Conservation (phyloP, 2,797 vertebrate genomes). For the Sylvilagus floridanus region DNA sequence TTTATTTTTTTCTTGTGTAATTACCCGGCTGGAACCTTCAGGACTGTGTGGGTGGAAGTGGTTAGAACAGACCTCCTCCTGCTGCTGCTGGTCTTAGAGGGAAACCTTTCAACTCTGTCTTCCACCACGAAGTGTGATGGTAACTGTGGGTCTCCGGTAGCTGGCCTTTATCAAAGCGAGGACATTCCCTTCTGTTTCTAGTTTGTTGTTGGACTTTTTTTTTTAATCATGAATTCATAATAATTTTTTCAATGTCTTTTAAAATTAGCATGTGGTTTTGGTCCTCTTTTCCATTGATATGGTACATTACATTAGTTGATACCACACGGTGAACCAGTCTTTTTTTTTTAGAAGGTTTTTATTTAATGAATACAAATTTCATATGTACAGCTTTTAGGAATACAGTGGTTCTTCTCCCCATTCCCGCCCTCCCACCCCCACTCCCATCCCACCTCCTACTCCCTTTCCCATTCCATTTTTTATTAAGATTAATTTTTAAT, state of each 20-base stretch:
- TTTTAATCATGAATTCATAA: neutral
- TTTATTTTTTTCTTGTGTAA: neutral
- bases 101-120: neutral
- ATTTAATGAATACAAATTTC: too few relatives aligned
- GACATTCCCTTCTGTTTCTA: neutral
- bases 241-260: conserved; percentile 13
- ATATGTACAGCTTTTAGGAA: too few relatives aligned
- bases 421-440: too few relatives aligned
- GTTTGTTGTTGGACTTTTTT: conserved; percentile 12
- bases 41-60: neutral
- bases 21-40: neutral
- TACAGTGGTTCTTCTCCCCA: too few relatives aligned
- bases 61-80: neutral
- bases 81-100: neutral
- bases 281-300: neutral
- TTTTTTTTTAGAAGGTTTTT: too few relatives aligned
- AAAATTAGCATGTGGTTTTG: neutral
- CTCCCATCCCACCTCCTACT: too few relatives aligned
- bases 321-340: neutral
- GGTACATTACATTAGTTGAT: neutral
- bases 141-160: neutral
- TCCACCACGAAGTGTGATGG: neutral
- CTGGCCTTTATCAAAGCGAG: neutral
- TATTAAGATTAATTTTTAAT: too few relatives aligned
- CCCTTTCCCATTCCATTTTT: too few relatives aligned